phyloP scores from a whole-genome alignment of 2,113 vertebrate species.

The Catharus minimus region DNA sequence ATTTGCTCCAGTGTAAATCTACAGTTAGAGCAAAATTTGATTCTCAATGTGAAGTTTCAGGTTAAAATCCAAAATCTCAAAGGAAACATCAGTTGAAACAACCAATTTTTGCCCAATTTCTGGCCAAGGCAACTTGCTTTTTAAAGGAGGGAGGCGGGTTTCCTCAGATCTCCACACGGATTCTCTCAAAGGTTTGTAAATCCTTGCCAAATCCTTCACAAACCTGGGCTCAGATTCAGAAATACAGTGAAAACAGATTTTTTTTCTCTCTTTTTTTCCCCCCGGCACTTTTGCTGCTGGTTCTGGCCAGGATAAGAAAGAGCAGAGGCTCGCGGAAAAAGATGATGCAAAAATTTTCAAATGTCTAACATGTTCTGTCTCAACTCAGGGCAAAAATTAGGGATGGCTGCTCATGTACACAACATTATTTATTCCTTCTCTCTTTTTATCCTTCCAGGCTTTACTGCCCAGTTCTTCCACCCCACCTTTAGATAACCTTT shows the following conservation, averaged over 20 bases:
- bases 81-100: slow-evolving; percentile 30
- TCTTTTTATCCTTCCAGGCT: not conserved
- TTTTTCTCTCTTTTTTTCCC: not conserved
- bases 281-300: not conserved
- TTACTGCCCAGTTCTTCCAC: not conserved
- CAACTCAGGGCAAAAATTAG: not conserved
- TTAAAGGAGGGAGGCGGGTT: slow-evolving; percentile 34
- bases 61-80: slow-evolving; percentile 55
- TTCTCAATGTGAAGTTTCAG: slow-evolving; percentile 29
- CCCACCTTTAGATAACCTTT: not conserved
- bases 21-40: slow-evolving; percentile 19
- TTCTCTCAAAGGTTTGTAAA: slow-evolving; percentile 65
- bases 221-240: slow-evolving; percentile 65
- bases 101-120: slow-evolving; percentile 52
- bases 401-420: not conserved
- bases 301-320: slow-evolving; percentile 46
- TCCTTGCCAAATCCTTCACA: slow-evolving; percentile 60
- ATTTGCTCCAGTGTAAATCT: slow-evolving; percentile 28
- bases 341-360: slow-evolving; percentile 46
- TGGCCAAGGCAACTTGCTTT: slow-evolving; percentile 43
- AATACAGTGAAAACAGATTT: slow-evolving; percentile 60
- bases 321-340: slow-evolving; percentile 21
- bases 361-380: slow-evolving; percentile 23
- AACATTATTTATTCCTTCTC: not conserved
- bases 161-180: slow-evolving; percentile 58